Conservation (phyloP, 37 sponge, comb jelly and placozoan genomes). For the Agelas oroides region DNA sequence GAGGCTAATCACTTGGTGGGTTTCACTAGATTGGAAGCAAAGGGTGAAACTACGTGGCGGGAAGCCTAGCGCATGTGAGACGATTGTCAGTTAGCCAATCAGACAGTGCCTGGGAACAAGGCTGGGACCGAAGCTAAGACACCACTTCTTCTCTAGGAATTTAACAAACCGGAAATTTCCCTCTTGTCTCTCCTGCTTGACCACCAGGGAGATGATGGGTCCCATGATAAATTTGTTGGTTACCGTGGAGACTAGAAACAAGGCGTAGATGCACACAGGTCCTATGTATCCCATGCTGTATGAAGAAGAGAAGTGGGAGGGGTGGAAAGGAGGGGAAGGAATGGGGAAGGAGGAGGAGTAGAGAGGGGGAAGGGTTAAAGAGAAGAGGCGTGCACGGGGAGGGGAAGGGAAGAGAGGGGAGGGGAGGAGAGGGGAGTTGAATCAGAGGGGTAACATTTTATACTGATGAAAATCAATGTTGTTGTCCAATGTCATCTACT, state of each 20-base stretch:
- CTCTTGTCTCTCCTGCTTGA: slow-evolving; percentile 76
- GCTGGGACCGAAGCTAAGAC: no score
- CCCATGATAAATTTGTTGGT: slow-evolving; percentile 87
- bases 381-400: not conserved
- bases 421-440: no score
- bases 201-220: slow-evolving; percentile 64
- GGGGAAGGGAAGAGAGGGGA: not conserved
- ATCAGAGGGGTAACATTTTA: no score
- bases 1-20: no score
- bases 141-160: no score
- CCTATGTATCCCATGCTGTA: slow-evolving; percentile 63
- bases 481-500: no score
- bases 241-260: slow-evolving; percentile 65
- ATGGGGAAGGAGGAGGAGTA: not conserved
- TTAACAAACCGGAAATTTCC: slow-evolving; percentile 92
- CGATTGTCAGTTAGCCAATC: no score
- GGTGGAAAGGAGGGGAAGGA: not conserved
- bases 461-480: no score
- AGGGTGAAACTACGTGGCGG: no score
- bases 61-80: no score
- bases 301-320: not conserved
- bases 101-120: no score
- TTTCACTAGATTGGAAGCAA: no score
- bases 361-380: not conserved
- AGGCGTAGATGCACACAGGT: slow-evolving; percentile 67